Evolutionary conservation across 92 coral and sea anemone genomes (phyloP).

Genomic region (Metridium senile): DNA sequence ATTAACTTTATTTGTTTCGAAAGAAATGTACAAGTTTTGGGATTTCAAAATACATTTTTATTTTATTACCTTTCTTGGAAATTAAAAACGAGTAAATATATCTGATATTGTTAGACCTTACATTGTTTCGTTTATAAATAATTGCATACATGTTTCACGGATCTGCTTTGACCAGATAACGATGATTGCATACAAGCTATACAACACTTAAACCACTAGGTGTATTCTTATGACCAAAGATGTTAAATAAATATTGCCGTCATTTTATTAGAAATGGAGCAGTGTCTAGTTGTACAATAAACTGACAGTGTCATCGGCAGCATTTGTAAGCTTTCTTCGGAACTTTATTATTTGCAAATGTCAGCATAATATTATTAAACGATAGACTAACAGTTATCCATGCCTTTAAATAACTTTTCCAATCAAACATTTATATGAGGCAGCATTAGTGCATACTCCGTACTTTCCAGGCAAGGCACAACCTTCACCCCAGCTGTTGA

Average conservation of each 20-base stretch:
- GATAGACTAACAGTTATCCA: neutral
- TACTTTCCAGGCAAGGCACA: slow-evolving; percentile 81
- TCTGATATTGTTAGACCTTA: neutral
- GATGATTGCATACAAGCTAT: neutral
- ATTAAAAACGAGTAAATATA: too few relatives aligned
- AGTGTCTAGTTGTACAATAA: neutral
- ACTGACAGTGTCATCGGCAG: neutral
- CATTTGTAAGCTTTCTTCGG: neutral
- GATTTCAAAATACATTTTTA: too few relatives aligned
- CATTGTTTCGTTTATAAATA: neutral
- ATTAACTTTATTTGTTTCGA: too few relatives aligned
- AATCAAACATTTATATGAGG: slow-evolving; percentile 77
- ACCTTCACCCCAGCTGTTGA: slow-evolving; percentile 90
- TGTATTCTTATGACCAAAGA: neutral
- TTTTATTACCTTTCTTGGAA: too few relatives aligned
- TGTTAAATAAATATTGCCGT: neutral
- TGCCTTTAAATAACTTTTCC: slow-evolving; percentile 16
- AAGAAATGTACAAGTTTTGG: too few relatives aligned
- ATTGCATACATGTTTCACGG: neutral
- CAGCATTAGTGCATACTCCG: slow-evolving; percentile 76
- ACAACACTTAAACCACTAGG: too few relatives aligned
- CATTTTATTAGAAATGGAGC: neutral
- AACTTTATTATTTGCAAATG: too few relatives aligned
- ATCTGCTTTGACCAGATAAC: neutral
- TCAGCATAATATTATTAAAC: too few relatives aligned